Evolutionary conservation across 1,140 invertebrate species (phyloP), one percentile per base, ranked within the genome.

Genomic region (Drosophila eugracilis): DNA sequence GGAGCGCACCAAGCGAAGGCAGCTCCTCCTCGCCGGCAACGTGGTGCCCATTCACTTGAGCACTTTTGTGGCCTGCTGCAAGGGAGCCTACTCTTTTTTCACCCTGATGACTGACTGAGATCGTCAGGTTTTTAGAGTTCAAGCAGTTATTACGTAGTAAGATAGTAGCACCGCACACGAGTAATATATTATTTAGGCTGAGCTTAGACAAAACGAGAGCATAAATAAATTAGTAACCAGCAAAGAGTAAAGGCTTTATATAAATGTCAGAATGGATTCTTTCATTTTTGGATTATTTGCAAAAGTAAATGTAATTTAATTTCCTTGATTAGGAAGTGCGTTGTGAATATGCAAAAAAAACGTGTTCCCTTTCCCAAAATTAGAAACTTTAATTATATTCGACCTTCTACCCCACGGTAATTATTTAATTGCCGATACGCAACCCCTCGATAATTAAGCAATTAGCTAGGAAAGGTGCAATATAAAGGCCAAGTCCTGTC

Each of bases 21-120:
- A 58, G 10, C 32, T 22, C 6, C 45, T 70, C 5, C 6, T 78
- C 2, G 89, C 89, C 12, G 89, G 89, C 5, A 48, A 70, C 3
- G 37, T 90, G 5, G 17, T 90, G n/a, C 78, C 70, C 17, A 80
- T 90, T 39, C 69, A 84, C 4, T 12, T 90, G 26, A 74, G 69
- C 54, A 90, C 89, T 1, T 90, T 90, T 12, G 28, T 81, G 22
- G 72, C 63, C 17, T 90, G 55, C 22, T 83, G 71, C 12, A 89
- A 83, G 32, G 75, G 65, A 0, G 75, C 89, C 54, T 90, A 90
- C 39, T 90, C 89, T 1, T 73, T 83, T n/a, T 90, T 75, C 50
- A 88, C 89, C n/a, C 9, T 90, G 5, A 76, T 90, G 14, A 48
- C 57, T n/a, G 53, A 85, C 12, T 28, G 44, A 1, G n/a, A 24